These are phyloP conservation scores for Phalacrocorax brasilianus DNA, from an alignment of 2,113 vertebrate species.

Conservation along the genomic window DNA sequence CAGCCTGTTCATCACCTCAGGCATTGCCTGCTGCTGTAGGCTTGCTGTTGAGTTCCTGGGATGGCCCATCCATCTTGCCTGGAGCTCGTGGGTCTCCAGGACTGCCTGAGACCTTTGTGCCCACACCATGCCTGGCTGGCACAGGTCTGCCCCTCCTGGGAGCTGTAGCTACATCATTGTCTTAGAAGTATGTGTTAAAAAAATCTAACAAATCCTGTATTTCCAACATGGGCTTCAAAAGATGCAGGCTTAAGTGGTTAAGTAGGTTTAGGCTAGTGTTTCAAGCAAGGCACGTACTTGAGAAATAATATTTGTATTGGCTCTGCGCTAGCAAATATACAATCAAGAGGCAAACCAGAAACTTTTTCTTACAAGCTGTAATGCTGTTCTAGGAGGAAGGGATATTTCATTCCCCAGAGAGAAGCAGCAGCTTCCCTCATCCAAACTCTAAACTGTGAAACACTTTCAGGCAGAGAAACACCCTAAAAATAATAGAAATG, in stretches of 20 bases:
- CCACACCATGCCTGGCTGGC: background rate
- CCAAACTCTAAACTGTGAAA: slow-evolving; percentile 23
- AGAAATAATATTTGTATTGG: slow-evolving; percentile 69
- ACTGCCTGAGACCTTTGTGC: background rate
- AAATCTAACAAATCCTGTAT: background rate
- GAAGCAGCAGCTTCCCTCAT: slow-evolving; percentile 1
- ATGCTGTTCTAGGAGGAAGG: slow-evolving; percentile 17
- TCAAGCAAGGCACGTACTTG: slow-evolving; percentile 41
- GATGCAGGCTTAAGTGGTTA: slow-evolving; percentile 44
- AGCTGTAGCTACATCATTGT: background rate
- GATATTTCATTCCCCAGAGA: background rate
- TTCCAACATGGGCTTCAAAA: background rate
- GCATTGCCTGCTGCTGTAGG: background rate
- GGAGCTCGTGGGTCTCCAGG: background rate
- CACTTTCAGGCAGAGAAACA: background rate
- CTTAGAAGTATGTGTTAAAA: background rate
- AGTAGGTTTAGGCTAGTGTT: slow-evolving; percentile 50
- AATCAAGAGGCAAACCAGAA: slow-evolving; percentile 58
- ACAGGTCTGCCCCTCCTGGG: background rate
- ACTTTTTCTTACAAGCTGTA: background rate
- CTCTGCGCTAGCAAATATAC: slow-evolving; percentile 53
- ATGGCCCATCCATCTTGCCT: background rate
- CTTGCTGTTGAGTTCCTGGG: background rate
- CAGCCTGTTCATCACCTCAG: background rate
- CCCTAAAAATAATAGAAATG: slow-evolving; percentile 4